Evolutionary conservation across 2,113 vertebrate species (phyloP).

Genomic region (Columbina picui): DNA sequence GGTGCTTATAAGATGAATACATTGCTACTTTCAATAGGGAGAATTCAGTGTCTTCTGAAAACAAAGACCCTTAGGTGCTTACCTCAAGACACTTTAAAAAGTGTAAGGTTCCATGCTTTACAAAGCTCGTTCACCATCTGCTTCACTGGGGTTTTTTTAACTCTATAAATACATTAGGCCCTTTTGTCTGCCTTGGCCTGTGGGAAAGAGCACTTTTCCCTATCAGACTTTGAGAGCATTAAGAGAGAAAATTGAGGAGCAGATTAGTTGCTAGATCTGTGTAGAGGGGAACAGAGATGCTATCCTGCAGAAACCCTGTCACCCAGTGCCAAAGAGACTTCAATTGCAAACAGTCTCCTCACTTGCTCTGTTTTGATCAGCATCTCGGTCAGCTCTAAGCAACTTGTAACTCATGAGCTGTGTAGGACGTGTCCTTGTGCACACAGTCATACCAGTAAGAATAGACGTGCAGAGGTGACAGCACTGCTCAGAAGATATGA

Average conservation of each 20-base stretch:
- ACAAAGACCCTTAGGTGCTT: background rate
- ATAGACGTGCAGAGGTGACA: rapidly evolving
- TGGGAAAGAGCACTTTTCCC: background rate
- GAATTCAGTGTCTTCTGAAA: background rate
- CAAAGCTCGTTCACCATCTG: background rate
- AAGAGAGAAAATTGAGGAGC: rapidly evolving
- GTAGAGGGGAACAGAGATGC: background rate
- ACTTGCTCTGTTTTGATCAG: background rate
- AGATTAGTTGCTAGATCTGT: background rate
- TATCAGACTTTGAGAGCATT: background rate
- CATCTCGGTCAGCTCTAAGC: background rate
- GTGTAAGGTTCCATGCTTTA: too few relatives aligned
- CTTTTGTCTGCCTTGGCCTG: background rate
- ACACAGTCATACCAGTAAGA: background rate
- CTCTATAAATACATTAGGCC: background rate
- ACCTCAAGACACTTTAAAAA: too few relatives aligned
- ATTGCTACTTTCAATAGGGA: background rate
- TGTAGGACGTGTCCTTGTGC: background rate
- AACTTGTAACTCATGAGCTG: background rate
- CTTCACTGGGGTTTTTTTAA: background rate
- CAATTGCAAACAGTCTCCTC: background rate
- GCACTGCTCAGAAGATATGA: background rate
- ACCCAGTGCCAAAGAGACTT: background rate
- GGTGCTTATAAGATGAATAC: background rate
- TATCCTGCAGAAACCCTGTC: background rate